A percentile compares a stretch with the other conserved stretches of the same genome.
Evolutionary conservation across 2,797 vertebrate genomes (phyloP).

Genomic region (Hemitrygon akajei): DNA sequence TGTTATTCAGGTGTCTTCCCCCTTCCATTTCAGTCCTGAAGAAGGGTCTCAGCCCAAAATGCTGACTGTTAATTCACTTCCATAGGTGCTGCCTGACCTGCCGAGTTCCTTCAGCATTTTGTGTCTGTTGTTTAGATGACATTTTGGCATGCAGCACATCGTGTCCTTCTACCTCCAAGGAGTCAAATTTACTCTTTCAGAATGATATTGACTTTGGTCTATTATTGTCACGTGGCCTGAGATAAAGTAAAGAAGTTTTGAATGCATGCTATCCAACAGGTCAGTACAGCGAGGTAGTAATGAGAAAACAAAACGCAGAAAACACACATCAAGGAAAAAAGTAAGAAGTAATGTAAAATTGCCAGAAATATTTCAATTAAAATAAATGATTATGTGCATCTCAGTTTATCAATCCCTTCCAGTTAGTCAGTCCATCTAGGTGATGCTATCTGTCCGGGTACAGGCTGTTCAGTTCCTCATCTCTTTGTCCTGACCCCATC

Average conservation of each 20-base stretch:
- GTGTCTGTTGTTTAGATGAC: background rate
- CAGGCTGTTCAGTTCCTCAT: conserved; percentile 1
- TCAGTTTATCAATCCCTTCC: background rate
- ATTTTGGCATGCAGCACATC: background rate
- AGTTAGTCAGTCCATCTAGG: background rate
- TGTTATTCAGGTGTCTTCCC: no score
- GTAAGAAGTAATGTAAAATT: background rate
- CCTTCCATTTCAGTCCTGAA: no score
- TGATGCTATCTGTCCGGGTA: conserved; percentile 1
- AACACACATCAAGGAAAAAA: background rate
- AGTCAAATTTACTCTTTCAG: background rate
- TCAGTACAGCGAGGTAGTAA: no score
- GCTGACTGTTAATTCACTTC: no score
- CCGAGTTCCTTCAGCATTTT: no score
- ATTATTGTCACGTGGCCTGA: no score
- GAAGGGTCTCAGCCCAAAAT: no score
- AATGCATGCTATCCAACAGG: no score
- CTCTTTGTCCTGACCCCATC: background rate
- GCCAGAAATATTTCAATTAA: background rate
- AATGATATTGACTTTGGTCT: background rate
- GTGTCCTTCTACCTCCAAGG: background rate
- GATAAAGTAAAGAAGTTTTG: no score
- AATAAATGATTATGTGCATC: background rate
- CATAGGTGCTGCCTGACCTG: no score
- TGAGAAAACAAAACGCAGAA: no score